These are phyloP conservation scores for Trypoxylon attenuatum DNA, from an alignment of 2,888 invertebrate species.

Conservation along the genomic window DNA sequence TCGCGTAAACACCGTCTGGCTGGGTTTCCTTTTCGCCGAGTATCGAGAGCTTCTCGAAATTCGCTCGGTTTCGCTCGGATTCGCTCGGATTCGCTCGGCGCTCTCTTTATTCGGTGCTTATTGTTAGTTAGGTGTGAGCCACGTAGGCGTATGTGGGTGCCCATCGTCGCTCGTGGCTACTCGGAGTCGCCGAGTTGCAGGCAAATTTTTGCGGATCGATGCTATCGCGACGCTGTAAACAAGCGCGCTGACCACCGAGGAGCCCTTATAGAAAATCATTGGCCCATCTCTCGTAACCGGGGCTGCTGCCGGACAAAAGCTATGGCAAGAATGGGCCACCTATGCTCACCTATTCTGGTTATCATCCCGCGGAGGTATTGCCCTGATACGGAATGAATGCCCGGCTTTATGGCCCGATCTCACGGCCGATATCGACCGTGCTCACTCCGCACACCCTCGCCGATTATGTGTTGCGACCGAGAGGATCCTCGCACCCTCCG, in stretches of 20 bases:
- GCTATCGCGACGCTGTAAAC: constrained; percentile 19
- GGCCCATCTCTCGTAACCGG: constrained; percentile 47
- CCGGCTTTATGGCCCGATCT: constrained; percentile 69
- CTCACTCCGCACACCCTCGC: constrained; percentile 21
- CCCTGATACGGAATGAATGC: constrained; percentile 69
- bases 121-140: too few relatives aligned
- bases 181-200: background rate
- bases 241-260: constrained; percentile 13
- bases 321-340: constrained; percentile 65
- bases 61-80: too few relatives aligned
- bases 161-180: constrained; percentile 8
- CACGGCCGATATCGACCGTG: constrained; percentile 60
- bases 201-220: constrained; percentile 14
- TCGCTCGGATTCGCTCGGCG: too few relatives aligned
- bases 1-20: constrained; percentile 14
- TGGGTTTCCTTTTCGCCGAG: constrained; percentile 15
- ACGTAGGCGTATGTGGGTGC: background rate
- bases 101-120: too few relatives aligned
- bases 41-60: background rate
- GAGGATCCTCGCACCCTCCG: background rate
- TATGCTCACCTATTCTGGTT: constrained; percentile 62
- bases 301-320: constrained; percentile 59
- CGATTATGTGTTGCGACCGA: constrained; percentile 27
- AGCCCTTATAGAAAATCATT: constrained; percentile 55
- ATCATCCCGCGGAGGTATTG: constrained; percentile 67